These are phyloP conservation scores for Athene noctua DNA, from an alignment of 2,113 vertebrate genomes.

Conservation along the genomic window DNA sequence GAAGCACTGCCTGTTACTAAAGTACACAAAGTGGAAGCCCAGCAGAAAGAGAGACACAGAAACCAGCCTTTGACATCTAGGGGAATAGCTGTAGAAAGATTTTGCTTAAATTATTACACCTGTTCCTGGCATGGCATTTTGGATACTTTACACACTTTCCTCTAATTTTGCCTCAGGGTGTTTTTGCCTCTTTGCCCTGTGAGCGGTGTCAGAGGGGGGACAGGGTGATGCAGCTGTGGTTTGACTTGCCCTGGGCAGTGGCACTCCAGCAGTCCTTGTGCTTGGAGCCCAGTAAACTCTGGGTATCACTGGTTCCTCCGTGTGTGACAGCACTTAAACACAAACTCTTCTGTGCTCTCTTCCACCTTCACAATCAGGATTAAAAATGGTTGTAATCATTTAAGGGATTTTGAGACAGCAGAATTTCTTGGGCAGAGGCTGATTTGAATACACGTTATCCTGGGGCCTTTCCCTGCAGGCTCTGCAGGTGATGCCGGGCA, in stretches of 20 bases:
- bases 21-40: background rate
- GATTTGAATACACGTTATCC: background rate
- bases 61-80: background rate
- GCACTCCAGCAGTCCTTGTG: background rate
- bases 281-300: background rate
- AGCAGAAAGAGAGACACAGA: background rate
- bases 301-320: background rate
- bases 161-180: accelerated
- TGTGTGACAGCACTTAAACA: background rate
- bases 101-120: background rate
- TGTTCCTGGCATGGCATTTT: background rate
- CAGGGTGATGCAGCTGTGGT: accelerated
- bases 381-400: background rate
- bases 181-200: background rate
- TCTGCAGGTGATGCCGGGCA: background rate
- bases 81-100: background rate
- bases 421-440: background rate
- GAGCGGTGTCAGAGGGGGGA: background rate
- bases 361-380: background rate
- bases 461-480: background rate
- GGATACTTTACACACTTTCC: background rate
- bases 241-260: background rate
- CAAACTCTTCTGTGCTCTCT: background rate
- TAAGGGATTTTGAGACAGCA: background rate
- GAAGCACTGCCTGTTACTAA: background rate